Evolutionary conservation across 1,140 invertebrate genomes (phyloP).

Genomic region (Hirudo medicinalis): DNA sequence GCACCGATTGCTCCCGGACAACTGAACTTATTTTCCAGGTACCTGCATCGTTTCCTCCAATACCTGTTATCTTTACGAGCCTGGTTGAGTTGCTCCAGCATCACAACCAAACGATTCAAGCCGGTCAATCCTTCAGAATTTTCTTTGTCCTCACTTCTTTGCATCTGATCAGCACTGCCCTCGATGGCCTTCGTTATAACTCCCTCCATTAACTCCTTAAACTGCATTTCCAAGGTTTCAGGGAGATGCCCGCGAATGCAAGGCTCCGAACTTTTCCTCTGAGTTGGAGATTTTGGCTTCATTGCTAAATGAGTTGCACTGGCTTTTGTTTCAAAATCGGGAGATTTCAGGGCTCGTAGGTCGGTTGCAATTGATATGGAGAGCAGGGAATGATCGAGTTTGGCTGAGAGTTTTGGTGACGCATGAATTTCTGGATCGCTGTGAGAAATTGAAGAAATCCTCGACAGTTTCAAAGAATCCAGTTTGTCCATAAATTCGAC

Average conservation of each 20-base stretch:
- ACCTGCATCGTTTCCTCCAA: not conserved
- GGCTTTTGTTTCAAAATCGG: no score
- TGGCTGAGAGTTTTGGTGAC: no score
- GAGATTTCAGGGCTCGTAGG: no score
- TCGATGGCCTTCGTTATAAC: not conserved
- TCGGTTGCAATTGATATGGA: no score
- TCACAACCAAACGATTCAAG: not conserved
- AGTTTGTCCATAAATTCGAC: no score
- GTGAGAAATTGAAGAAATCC: no score
- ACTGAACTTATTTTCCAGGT: constrained; percentile 1
- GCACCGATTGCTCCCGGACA: not conserved
- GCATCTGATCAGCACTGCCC: not conserved
- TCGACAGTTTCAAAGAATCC: no score
- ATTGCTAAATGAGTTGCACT: no score
- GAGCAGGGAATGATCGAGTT: no score
- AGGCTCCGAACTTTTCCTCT: not conserved
- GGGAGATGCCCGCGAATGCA: not conserved
- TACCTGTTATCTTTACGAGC: constrained; percentile 3
- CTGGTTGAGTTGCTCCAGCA: not conserved
- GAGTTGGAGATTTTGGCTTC: not conserved
- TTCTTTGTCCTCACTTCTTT: not conserved
- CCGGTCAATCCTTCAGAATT: not conserved
- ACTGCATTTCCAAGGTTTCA: not conserved
- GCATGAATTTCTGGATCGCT: no score
- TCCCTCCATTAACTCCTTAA: not conserved